Evolutionary conservation across 1,140 invertebrate species (phyloP), one percentile per base, ranked within the genome.

Genomic region (Diabrotica undecimpunctata): DNA sequence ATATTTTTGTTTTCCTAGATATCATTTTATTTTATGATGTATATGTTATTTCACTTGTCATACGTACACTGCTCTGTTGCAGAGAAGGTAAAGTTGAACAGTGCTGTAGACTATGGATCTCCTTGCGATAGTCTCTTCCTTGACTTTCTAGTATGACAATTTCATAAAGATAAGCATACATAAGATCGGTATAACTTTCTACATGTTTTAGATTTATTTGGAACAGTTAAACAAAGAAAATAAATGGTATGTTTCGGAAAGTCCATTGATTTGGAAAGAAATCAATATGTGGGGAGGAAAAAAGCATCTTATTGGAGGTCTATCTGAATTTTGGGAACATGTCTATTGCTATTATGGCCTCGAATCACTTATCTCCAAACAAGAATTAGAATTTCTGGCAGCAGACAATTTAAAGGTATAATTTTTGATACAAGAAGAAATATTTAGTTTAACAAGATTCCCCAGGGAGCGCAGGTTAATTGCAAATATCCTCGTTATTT

Each of bases 291-390:
- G 77, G 65, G 81, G 81, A 8, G 81, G 82, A 51, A 81, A 80
- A 71, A 71, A 79, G 9, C 72, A 75, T 69, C 81, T 82, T 60
- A 81, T 85, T 51, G 83, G 83, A n/a, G 80, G 80, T 9, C 72
- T 80, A 14, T 68, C 78, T 37, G 79, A 84, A 58, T 85, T 85
- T 77, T 80, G 81, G 71, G 83, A 84, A 68, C 84, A 84, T 66
- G 81, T 79, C 65, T 78, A 81, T 72, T 82, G 82, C 46, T 84
- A 84, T 75, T 85, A 85, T 69, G 75, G 80, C n/a, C 75, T 84
- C 59, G 79, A 82, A 72, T 75, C 77, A 7, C 75, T 77, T 65
- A 70, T 82, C 38, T 57, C 77, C 9, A 72, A 74, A 61, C 75
- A 79, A 12, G 80, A 81, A 69, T 78, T 81, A 62, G 64, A 79